Evolutionary conservation across 2,113 vertebrate genomes (phyloP).

Genomic region (Crotalus tigris): DNA sequence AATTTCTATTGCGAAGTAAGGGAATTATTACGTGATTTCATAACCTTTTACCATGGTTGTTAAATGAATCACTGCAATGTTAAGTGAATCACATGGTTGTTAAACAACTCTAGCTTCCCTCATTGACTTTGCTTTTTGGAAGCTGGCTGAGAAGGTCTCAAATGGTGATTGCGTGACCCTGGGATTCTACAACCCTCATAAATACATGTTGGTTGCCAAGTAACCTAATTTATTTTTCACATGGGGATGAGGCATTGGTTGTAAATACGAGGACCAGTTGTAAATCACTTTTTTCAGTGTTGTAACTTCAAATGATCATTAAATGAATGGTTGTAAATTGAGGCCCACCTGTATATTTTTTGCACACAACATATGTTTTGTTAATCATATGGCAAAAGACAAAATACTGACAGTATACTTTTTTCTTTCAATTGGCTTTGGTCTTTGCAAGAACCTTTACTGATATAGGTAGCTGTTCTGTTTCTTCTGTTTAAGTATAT

Average conservation of each 20-base stretch:
- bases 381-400: not conserved
- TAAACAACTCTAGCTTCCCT: not conserved
- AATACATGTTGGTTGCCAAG: not conserved
- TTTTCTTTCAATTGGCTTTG: not conserved
- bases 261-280: not conserved
- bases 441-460: constrained; percentile 13
- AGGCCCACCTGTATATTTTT: not conserved
- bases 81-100: not conserved
- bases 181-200: not conserved
- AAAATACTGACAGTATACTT: not conserved
- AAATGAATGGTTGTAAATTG: not conserved
- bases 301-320: not conserved
- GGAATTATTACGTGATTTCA: not conserved
- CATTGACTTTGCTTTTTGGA: not conserved
- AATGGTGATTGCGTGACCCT: not conserved
- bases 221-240: not conserved
- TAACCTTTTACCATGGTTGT: not conserved
- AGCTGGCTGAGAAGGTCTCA: not conserved
- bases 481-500: not conserved
- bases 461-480: constrained; percentile 25
- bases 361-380: not conserved
- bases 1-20: not conserved
- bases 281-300: not conserved
- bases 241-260: not conserved
- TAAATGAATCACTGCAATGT: not conserved